Evolutionary conservation across 2,888 invertebrate species (phyloP), one percentile per base, ranked within the genome.

Genomic region (Sarcophaga caerulescens): DNA sequence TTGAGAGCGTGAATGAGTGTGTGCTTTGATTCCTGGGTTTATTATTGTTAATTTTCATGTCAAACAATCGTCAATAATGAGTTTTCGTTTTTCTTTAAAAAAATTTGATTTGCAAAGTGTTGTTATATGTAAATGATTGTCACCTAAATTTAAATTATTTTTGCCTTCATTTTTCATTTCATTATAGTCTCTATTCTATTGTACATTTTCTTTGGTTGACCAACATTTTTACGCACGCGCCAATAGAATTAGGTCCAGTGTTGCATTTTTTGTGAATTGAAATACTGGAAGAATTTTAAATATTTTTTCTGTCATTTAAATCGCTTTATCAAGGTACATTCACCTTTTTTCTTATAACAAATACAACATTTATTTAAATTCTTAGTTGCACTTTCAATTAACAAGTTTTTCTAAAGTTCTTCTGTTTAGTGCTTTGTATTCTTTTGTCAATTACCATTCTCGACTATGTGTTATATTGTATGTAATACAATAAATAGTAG

Each of bases 161-260:
- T 17, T 65, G n/a, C 3, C 47, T 4, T 59, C 10, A 73, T 75
- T 3, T 79, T 70, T 70, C 17, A 66, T 73, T 47, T 17, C 35
- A 23, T 85, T 59, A 57, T 71, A 70, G 68, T 75, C 81, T 82
- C 75, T 85, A 75, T 71, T 81, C 63, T 11, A 70, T 73, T 73
- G 57, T 62, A 47, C 45, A 52, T 45, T 70, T 76, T 62, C 66
- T 75, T 62, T 74, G 23, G 21, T 75, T 14, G 35, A 59, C 12
- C 52, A 6, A 65, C 2, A 63, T 79, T 85, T 81, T 74, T 76
- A 76, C 85, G 85, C 85, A 79, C 82, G 85, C 76, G 71, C 80
- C 63, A 65, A 25, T 45, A 52, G 21, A 84, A 84, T 62, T 80
- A 71, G 80, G 80, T 70, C 70, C 82, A 80, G 76, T 63, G 76